Evolutionary conservation across 1,140 invertebrate species (phyloP).

Genomic region (Druon quercuslanigerum): DNA sequence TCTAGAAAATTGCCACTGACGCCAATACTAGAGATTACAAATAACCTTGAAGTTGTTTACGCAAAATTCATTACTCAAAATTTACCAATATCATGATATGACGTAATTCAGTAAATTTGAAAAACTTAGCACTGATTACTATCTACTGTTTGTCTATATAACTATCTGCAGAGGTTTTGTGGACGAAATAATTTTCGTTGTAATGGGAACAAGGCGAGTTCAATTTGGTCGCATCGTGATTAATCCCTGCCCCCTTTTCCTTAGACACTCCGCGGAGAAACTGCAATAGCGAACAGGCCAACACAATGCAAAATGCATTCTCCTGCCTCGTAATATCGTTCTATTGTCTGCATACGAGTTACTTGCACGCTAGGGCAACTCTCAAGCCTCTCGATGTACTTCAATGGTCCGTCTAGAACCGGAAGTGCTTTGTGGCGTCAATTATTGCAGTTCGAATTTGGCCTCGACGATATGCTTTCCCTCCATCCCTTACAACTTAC

Average conservation of each 20-base stretch:
- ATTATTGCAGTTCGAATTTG: conserved; percentile 56
- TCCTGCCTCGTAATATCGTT: conserved; percentile 8
- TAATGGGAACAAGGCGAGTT: conserved; percentile 31
- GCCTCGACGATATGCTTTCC: background rate
- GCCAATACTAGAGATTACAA: no score
- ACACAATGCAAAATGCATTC: conserved; percentile 26
- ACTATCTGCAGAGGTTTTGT: background rate
- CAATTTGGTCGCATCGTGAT: background rate
- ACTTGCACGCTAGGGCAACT: conserved; percentile 29
- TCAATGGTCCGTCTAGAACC: conserved; percentile 51
- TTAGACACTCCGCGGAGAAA: background rate
- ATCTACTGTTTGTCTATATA: no score
- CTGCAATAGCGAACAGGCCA: background rate
- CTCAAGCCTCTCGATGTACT: conserved; percentile 50
- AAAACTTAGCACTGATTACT: no score
- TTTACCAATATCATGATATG: no score
- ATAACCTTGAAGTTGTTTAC: no score
- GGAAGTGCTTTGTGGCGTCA: conserved; percentile 59
- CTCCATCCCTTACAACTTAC: conserved; percentile 5
- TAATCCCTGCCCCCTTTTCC: conserved; percentile 16
- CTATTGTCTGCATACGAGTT: background rate
- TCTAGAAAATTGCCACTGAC: no score
- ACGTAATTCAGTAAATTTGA: no score
- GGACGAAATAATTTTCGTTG: background rate
- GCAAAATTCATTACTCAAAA: no score